A percentile compares a stretch with the other conserved stretches of the same genome.
phyloP scores from a whole-genome alignment of 2,797 vertebrate species.

The Balearica regulorum region DNA sequence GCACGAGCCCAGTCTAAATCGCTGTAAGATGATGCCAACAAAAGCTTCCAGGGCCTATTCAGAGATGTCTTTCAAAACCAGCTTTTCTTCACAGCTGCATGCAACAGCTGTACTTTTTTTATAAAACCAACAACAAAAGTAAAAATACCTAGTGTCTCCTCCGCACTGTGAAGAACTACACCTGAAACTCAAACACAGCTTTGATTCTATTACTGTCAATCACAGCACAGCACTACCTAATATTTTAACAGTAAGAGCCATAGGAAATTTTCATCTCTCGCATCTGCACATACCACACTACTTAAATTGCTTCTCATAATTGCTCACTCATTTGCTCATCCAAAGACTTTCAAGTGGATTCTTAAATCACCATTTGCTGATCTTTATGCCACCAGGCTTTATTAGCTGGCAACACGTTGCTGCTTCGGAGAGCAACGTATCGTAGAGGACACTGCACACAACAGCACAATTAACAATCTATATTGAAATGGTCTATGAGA shows the following conservation, averaged over 20 bases:
- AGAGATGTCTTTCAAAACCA: background rate
- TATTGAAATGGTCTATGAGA: background rate
- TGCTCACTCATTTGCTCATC: constrained; percentile 12
- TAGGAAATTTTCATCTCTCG: background rate
- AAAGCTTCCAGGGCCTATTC: background rate
- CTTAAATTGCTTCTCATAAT: background rate
- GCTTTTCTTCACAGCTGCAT: background rate
- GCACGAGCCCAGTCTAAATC: background rate
- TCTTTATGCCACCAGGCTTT: background rate
- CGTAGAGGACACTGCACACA: background rate
- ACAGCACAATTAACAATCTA: background rate
- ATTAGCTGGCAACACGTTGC: background rate
- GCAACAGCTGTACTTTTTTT: background rate
- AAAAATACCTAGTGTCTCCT: background rate
- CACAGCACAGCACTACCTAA: background rate
- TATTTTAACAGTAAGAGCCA: background rate
- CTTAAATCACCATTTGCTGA: constrained; percentile 33
- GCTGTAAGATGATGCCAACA: background rate
- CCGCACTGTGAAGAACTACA: background rate
- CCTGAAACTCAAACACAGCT: background rate
- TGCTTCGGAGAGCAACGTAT: background rate
- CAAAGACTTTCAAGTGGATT: constrained; percentile 29
- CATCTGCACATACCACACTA: background rate
- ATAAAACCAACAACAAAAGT: background rate
- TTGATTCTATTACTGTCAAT: background rate